These are phyloP conservation scores for Varecia variegata DNA, from an alignment of 2,797 vertebrate genomes.

Conservation along the genomic window DNA sequence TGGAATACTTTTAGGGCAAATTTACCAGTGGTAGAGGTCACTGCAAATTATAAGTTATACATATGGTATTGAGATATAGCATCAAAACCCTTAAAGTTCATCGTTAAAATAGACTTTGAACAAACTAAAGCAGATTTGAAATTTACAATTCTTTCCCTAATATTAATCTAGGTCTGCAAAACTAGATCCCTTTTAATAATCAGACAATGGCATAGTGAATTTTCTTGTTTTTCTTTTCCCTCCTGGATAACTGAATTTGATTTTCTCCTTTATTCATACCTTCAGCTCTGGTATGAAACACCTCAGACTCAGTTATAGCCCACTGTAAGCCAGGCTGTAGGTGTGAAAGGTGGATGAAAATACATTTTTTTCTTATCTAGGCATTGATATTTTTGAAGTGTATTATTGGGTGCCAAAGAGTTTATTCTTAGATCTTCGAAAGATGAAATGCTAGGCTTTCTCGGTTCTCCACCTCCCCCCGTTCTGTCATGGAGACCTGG, in stretches of 20 bases:
- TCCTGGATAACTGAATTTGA: background rate
- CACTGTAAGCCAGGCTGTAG: background rate
- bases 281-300: background rate
- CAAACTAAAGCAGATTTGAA: background rate
- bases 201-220: background rate
- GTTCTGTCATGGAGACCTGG: background rate
- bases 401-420: background rate
- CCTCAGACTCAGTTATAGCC: background rate
- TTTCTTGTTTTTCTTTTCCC: background rate
- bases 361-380: background rate
- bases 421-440: slow-evolving; percentile 1
- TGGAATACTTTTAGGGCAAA: background rate
- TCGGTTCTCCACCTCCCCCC: background rate
- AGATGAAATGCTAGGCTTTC: background rate
- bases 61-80: background rate
- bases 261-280: background rate
- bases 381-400: background rate
- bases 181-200: background rate
- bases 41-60: background rate
- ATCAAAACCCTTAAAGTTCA: background rate
- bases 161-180: background rate
- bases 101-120: background rate
- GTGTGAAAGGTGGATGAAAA: background rate
- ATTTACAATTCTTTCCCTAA: background rate
- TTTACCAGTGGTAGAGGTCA: background rate